Evolutionary conservation across 2,113 vertebrate genomes (phyloP).

Genomic region (Indicator indicator): DNA sequence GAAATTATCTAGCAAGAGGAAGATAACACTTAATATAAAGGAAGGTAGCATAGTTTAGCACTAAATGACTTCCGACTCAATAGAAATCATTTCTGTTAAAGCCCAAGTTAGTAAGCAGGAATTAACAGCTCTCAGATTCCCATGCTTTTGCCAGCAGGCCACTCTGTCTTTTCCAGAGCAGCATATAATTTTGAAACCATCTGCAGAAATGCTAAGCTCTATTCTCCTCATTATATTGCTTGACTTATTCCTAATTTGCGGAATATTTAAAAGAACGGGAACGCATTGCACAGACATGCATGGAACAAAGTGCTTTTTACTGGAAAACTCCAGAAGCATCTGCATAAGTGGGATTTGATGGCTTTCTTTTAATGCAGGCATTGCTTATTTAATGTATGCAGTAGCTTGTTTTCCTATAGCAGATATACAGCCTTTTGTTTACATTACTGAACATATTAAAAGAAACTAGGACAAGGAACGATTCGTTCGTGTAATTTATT

Average conservation of each 20-base stretch:
- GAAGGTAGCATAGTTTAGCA: neutral
- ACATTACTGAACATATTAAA: slow-evolving; percentile 21
- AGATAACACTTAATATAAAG: neutral
- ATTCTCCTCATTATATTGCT: slow-evolving; percentile 15
- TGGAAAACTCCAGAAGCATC: slow-evolving; percentile 48
- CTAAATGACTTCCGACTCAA: slow-evolving; percentile 12
- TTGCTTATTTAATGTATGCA: slow-evolving; percentile 21
- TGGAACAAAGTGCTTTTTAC: slow-evolving; percentile 42
- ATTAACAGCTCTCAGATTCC: slow-evolving; percentile 21
- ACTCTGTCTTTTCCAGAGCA: slow-evolving; percentile 26
- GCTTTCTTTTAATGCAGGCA: neutral
- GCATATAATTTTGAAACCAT: slow-evolving; percentile 50
- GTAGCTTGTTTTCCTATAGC: slow-evolving; percentile 1
- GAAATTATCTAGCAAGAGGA: neutral
- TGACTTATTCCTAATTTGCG: slow-evolving; percentile 53
- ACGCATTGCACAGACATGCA: slow-evolving; percentile 27
- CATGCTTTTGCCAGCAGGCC: slow-evolving; percentile 1
- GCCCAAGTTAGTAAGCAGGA: slow-evolving; percentile 19
- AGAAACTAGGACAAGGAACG: slow-evolving; percentile 37
- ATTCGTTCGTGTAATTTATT: slow-evolving; percentile 9
- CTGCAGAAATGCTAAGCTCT: slow-evolving; percentile 28
- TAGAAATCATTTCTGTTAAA: neutral
- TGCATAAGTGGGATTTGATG: slow-evolving; percentile 10
- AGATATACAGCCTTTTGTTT: slow-evolving; percentile 38
- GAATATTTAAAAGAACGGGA: slow-evolving; percentile 37